A percentile compares a stretch with the other conserved stretches of the same genome.
These are phyloP conservation scores for Nezara viridula DNA, from an alignment of 2,888 invertebrate species.

Conservation along the genomic window DNA sequence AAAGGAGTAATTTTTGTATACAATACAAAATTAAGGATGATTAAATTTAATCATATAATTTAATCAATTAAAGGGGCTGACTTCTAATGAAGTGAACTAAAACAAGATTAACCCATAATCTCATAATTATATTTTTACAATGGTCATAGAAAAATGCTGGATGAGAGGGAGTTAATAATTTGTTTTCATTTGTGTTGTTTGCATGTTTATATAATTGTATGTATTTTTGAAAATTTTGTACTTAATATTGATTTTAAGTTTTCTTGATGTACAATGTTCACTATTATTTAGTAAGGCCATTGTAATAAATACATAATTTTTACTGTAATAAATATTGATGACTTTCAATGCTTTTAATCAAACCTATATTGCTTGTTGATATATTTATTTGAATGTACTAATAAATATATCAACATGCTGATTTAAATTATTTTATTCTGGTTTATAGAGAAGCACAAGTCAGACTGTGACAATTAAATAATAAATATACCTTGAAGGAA, in stretches of 20 bases:
- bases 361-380: background rate
- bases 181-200: slow-evolving; percentile 8
- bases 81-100: too few species aligned
- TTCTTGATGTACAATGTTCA: background rate
- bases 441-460: too few species aligned
- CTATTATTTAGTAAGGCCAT: background rate
- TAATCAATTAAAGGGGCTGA: too few species aligned
- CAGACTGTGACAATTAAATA: too few species aligned
- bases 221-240: slow-evolving; percentile 16
- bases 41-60: too few species aligned
- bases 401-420: too few species aligned
- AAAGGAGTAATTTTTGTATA: too few species aligned
- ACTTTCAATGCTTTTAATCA: background rate
- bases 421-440: too few species aligned
- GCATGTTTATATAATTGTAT: background rate
- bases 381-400: too few species aligned
- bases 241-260: background rate
- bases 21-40: background rate
- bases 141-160: background rate
- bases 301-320: background rate
- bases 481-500: too few species aligned
- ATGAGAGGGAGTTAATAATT: background rate
- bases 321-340: background rate
- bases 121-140: background rate
- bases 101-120: background rate